A percentile compares a stretch with the other conserved stretches of the same genome.
These are phyloP conservation scores for Simalia tracyae DNA, from an alignment of 2,797 vertebrate genomes.

Conservation along the genomic window DNA sequence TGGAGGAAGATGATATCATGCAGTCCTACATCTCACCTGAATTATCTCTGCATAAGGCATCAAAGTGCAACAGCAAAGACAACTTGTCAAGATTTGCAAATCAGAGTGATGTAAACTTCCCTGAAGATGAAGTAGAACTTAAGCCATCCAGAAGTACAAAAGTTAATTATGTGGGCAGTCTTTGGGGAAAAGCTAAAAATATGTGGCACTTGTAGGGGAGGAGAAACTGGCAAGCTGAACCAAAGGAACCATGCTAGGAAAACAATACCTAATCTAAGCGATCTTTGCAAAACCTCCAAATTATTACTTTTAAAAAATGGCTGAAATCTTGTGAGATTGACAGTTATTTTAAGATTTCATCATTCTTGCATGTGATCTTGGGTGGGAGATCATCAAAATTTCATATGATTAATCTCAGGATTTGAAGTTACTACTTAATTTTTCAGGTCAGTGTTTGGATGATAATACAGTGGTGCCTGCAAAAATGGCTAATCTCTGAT, in stretches of 20 bases:
- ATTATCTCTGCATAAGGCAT: slow-evolving; percentile 22
- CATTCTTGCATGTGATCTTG: neutral
- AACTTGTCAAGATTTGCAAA: slow-evolving; percentile 43
- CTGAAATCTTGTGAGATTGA: neutral
- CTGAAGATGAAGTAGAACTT: slow-evolving; percentile 44
- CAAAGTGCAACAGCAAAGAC: slow-evolving; percentile 31
- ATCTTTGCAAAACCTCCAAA: neutral
- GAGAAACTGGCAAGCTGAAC: neutral
- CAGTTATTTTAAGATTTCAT: neutral
- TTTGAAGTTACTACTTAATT: neutral
- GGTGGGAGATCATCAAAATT: neutral
- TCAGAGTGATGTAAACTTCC: slow-evolving; percentile 51
- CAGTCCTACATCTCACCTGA: slow-evolving; percentile 51
- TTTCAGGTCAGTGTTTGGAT: neutral
- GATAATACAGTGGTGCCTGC: neutral
- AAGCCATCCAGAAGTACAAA: slow-evolving; percentile 68
- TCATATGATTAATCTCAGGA: neutral
- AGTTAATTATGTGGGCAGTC: neutral
- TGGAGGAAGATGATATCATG: slow-evolving; percentile 60
- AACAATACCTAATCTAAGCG: neutral
- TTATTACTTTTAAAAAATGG: neutral
- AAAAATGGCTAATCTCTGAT: neutral
- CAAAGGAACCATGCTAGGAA: neutral
- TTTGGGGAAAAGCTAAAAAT: neutral
- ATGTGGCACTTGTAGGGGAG: neutral